Evolutionary conservation across 1,140 invertebrate species (phyloP), one percentile per base, ranked within the genome.

Genomic region (Yoshiicerus persimilis): DNA sequence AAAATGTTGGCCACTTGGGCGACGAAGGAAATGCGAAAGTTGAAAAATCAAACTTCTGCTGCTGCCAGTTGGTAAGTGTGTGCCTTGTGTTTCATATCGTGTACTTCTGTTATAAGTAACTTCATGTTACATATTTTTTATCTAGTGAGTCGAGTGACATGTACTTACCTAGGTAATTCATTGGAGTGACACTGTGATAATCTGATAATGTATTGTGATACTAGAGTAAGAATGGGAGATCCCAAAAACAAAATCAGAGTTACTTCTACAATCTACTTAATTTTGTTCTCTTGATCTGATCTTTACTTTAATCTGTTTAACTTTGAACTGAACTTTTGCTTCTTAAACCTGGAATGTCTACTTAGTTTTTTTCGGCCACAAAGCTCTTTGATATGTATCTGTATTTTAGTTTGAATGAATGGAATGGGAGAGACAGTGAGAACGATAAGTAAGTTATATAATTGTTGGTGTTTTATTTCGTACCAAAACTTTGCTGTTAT

Each of bases 1-100:
- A 99, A 98, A 94, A 95, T 95, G 62, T 93, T 98, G 86, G 95
- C 97, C 80, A 96, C 94, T 86, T 99, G 98, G 98, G 97, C 97
- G 70, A 95, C 95, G n/a, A 98, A 98, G 93, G 97, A 98, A 93
- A 95, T 99, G 91, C 95, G 96, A 91, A 97, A 96, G 93, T 93
- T 98, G 91, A 97, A 97, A 93, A 94, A 90, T 89, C 92, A 92
- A 93, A 94, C 89, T 90, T 92, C 88, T 85, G 92, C 93, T 89
- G 92, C 92, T 87, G 94, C 94, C 91, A 95, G 95, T 93, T 95
- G 94, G 95, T 89, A 89, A 89, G 88, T 87, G 75, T 80, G 75
- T 77, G 64, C 25, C 4, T 66, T 80, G 75, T 80, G 32, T 38
- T 80, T 38, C n/a, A 34, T 34, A n/a, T 20, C 32, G 11, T 77